Evolutionary conservation across 2,888 invertebrate species (phyloP).

Genomic region (Leucophenga maculata): DNA sequence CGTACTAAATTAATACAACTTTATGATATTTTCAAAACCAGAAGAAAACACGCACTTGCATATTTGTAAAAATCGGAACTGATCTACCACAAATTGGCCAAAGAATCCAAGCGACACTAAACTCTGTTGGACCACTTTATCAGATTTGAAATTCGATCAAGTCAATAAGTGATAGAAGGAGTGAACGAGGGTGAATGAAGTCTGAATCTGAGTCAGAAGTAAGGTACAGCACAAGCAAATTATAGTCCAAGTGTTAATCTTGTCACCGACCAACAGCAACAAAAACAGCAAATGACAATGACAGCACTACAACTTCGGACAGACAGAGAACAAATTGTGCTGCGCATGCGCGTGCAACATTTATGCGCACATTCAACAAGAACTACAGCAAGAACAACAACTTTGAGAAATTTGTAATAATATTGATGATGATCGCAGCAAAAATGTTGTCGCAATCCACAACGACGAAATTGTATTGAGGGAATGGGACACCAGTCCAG

Average conservation of each 20-base stretch:
- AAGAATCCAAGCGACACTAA: not conserved
- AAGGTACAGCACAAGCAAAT: constrained; percentile 27
- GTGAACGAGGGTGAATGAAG: not conserved
- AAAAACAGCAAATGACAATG: constrained; percentile 1
- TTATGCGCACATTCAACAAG: constrained; percentile 63
- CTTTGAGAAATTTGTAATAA: constrained; percentile 49
- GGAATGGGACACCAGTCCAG: not conserved
- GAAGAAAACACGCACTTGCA: not conserved
- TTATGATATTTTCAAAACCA: too few species aligned
- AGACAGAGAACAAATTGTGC: constrained; percentile 8
- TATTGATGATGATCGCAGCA: constrained; percentile 27
- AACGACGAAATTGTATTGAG: too few species aligned
- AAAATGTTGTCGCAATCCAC: constrained; percentile 19
- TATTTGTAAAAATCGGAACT: constrained; percentile 1
- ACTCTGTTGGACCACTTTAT: constrained; percentile 10
- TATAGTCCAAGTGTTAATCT: constrained; percentile 55
- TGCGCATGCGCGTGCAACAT: constrained; percentile 43
- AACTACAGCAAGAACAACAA: too few species aligned
- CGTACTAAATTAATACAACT: too few species aligned
- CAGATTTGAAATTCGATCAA: constrained; percentile 27
- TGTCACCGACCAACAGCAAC: constrained; percentile 45
- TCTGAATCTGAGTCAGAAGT: not conserved
- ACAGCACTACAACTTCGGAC: not conserved
- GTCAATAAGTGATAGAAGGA: not conserved
- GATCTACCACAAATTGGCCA: constrained; percentile 21